Evolutionary conservation across 2,888 invertebrate species (phyloP), one percentile per base, ranked within the genome.

Genomic region (Eupithecia subfuscata): DNA sequence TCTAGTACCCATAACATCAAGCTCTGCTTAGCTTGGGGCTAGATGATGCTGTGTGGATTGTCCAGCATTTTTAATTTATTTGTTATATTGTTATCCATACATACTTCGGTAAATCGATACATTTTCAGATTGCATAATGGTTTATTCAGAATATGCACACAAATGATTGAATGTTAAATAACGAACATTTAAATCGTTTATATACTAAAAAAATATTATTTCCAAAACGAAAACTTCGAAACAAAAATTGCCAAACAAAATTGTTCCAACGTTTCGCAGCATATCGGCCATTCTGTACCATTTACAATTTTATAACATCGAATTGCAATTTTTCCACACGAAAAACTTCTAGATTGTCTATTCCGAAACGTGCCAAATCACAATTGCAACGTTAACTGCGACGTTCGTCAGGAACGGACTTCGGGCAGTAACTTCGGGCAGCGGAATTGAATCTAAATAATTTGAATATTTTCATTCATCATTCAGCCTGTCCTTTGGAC

Each of bases 391-490:
- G 69, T 74, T 70, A 37, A 37, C 65, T 14, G 60, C 65, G n/a
- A 37, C 37, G 37, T 67, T 67, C 37, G 65, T 67, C 65, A 34
- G 65, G 25, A 60, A 14, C n/a, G 37, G 37, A 9, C 40, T 40
- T 67, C 40, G 22, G 73, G 45, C 67, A 74, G 71, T n/a, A n/a
- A 9, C 40, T 40, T 67, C 40, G 22, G 73, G 45, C 67, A 74
- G 71, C 60, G 70, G 77, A 78, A 72, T 75, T 77, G 76, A 81
- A 78, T 78, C 74, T 75, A 75, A 83, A 82, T 85, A 82, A 86
- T 86, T 85, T 86, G 83, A 77, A 77, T 77, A 74, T 74, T 74
- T 74, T 56, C 67, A 71, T 72, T 74, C 76, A 69, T 67, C 65
- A 74, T 77, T 74, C 74, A 69, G 71, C 37, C 63, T 65, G 67